Base-by-base conservation (phyloP, 2,888 invertebrate species). In the Pachycephus smyrnensis region DNA sequence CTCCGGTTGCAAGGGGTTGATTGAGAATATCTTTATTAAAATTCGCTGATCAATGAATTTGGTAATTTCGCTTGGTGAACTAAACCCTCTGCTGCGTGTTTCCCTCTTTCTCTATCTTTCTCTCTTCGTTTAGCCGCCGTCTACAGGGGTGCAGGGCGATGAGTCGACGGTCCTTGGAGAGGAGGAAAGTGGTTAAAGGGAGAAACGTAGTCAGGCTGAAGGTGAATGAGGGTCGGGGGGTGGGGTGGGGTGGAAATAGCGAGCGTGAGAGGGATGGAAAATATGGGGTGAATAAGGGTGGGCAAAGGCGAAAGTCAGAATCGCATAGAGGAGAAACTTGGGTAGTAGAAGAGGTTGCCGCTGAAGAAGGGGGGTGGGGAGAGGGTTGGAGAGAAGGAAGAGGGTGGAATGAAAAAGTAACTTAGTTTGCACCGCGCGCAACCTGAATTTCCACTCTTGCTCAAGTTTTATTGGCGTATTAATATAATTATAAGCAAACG, bases 1-100 rank as follows among this genome's bases (percentile, higher is more conserved):
- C 36, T 31, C 31, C 33, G 74, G 68, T 32, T 32, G 15, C 77
- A 55, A 23, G 74, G 77, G 74, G 74, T 15, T 37, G 77, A 69
- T 55, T 55, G 55, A 55, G 55, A 55, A 55, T 55, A 77, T 80
- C 77, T 82, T 79, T 79, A 80, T 82, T 82, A 81, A 82, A 81
- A 82, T 80, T 81, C 79, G 81, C 82, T 82, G 81, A 81, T 79
- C 79, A 82, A 81, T 79, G 80, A 80, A 80, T 80, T 81, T 68
- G 75, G 68, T 78, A 80, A 82, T 81, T 79, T 73, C 68, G 77
- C 76, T 35, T 35, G 37, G 36, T 33, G 36, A 71, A 71, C 71
- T 31, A 71, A 31, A 71, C 15, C 9, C 32, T 71, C 71, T 33
- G 71, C 71, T 71, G 23, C 23, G 9, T 23, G 55, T 23, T 55